These are phyloP conservation scores for Jaculus jaculus DNA, from an alignment of 2,113 vertebrate genomes.

Conservation along the genomic window DNA sequence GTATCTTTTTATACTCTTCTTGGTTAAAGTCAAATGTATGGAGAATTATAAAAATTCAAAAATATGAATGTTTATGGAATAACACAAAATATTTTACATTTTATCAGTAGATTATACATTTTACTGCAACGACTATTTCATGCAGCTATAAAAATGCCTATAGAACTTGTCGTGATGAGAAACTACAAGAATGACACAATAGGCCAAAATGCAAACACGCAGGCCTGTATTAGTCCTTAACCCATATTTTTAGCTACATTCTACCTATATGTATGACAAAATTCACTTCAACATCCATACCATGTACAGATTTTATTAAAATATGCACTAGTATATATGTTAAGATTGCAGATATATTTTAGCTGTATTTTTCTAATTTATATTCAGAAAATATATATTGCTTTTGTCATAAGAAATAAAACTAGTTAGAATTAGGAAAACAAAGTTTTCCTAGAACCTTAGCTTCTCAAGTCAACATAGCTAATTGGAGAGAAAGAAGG, in stretches of 20 bases:
- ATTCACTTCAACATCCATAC: background rate
- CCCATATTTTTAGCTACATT: background rate
- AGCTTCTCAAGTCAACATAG: background rate
- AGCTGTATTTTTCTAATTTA: background rate
- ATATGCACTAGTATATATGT: background rate
- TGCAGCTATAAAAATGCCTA: background rate
- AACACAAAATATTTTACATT: background rate
- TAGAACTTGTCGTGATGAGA: background rate
- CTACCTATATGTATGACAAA: background rate
- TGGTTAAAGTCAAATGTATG: background rate
- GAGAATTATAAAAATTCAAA: constrained; percentile 15
- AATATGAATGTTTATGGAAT: constrained; percentile 21
- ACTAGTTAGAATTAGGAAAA: background rate
- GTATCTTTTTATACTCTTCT: background rate
- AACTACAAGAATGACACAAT: background rate
- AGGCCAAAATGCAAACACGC: background rate
- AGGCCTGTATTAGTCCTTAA: background rate
- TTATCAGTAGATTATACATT: constrained; percentile 16
- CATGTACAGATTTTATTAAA: background rate
- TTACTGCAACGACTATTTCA: background rate
- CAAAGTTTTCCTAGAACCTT: background rate
- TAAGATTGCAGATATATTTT: background rate
- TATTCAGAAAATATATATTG: background rate
- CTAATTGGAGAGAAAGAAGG: background rate
- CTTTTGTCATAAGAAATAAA: constrained; percentile 12